Percentiles rank a stretch among this genome's conserved stretches.
These are phyloP conservation scores for Lycaon pictus DNA, from an alignment of 2,113 vertebrate genomes.

Conservation along the genomic window DNA sequence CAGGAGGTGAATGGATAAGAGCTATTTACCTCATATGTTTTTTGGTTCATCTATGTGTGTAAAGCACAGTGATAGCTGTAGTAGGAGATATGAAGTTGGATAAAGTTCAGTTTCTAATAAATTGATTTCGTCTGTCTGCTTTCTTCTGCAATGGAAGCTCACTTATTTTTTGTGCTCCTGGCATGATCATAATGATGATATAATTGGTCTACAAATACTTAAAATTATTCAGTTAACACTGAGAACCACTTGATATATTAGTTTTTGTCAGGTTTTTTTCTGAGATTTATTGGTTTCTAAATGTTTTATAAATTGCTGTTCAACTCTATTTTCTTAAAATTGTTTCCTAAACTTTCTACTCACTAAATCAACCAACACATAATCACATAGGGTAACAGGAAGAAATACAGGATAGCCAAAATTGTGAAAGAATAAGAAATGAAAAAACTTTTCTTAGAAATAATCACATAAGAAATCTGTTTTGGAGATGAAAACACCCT, in stretches of 20 bases:
- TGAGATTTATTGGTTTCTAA: neutral
- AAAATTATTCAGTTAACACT: neutral
- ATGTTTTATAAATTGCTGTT: neutral
- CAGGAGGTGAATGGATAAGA: neutral
- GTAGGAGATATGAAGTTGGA: neutral
- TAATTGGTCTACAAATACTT: neutral
- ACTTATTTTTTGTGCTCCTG: neutral
- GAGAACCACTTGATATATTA: neutral
- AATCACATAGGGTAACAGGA: neutral
- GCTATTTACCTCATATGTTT: neutral
- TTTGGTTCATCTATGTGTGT: neutral
- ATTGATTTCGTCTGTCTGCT: neutral
- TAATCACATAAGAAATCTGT: neutral
- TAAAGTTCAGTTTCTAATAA: neutral
- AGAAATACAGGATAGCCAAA: slow-evolving; percentile 16
- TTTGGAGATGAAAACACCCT: slow-evolving; percentile 48
- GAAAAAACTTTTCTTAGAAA: slow-evolving; percentile 17
- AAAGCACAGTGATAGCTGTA: neutral
- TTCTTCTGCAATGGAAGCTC: neutral
- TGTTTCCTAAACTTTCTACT: neutral
- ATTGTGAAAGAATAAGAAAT: slow-evolving; percentile 54
- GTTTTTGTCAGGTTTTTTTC: neutral
- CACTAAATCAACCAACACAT: neutral
- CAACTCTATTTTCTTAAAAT: neutral
- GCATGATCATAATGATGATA: neutral